Conservation (phyloP, 2,113 vertebrate species). For the Notiomystis cincta region DNA sequence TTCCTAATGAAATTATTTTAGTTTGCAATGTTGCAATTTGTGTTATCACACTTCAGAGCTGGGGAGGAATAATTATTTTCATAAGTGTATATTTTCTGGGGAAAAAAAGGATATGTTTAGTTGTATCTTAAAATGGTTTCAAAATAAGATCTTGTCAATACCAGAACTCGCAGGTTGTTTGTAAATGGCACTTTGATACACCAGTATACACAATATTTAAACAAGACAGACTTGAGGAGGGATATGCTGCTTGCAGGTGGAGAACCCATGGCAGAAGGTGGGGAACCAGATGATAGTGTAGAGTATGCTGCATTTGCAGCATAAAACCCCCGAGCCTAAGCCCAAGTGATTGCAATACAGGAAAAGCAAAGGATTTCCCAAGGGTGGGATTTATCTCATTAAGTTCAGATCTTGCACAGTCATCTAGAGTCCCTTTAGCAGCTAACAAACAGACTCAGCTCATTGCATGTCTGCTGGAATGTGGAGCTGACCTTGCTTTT, state of each 20-base stretch:
- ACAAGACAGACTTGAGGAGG: not conserved
- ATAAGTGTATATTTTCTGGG: not conserved
- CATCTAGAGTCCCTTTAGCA: not conserved
- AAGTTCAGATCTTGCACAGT: not conserved
- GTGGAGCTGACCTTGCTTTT: not conserved
- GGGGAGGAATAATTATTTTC: not conserved
- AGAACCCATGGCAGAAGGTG: not conserved
- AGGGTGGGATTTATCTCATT: not conserved
- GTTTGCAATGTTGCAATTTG: not conserved
- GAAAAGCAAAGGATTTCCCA: not conserved
- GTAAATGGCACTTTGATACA: not conserved
- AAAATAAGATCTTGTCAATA: not conserved
- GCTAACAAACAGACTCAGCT: not conserved
- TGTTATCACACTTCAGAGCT: not conserved
- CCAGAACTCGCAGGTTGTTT: not conserved
- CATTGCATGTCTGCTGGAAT: not conserved
- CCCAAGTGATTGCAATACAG: not conserved
- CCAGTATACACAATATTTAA: not conserved
- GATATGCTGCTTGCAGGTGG: not conserved
- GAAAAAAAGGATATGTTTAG: not conserved
- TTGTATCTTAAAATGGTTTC: not conserved
- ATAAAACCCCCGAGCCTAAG: rapidly evolving
- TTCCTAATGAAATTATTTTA: not conserved
- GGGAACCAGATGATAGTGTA: not conserved
- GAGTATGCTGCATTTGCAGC: not conserved